A percentile compares a stretch with the other conserved stretches of the same genome.
Conservation (phyloP, 2,888 invertebrate species). For the Lordiphosa fenestrarum region DNA sequence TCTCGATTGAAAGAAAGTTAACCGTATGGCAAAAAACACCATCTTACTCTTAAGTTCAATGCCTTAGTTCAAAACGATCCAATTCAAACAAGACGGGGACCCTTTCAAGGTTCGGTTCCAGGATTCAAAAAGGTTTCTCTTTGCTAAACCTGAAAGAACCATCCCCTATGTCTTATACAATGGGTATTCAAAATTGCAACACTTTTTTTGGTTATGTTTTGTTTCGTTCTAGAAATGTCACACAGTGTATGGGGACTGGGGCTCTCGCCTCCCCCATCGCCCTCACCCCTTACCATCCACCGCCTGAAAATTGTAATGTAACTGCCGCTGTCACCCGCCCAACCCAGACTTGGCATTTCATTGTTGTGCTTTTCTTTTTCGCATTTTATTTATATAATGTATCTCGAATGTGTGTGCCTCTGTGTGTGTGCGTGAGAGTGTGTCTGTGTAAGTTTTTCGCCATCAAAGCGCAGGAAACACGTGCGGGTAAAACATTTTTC, state of each 20-base stretch:
- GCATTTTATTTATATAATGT: slow-evolving; percentile 69
- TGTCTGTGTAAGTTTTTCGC: slow-evolving; percentile 38
- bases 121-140: no score
- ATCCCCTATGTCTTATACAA: not conserved
- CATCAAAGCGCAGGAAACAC: slow-evolving; percentile 73
- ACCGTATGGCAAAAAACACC: no score
- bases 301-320: slow-evolving; percentile 45
- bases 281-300: slow-evolving; percentile 5
- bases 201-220: slow-evolving; percentile 24
- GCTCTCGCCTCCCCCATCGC: not conserved
- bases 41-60: no score
- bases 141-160: no score
- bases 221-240: slow-evolving; percentile 33
- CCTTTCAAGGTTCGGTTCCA: no score
- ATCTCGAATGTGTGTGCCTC: slow-evolving; percentile 36
- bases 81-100: no score
- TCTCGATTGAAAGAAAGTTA: no score
- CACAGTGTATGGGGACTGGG: slow-evolving; percentile 1
- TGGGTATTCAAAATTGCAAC: slow-evolving; percentile 38
- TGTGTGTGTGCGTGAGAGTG: slow-evolving; percentile 16
- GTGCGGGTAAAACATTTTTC: slow-evolving; percentile 75
- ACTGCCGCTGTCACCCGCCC: slow-evolving; percentile 50
- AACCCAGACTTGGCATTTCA: slow-evolving; percentile 61
- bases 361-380: slow-evolving; percentile 62
- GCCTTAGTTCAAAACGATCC: no score